Conservation (phyloP, 2,113 vertebrate genomes). For the Cepphus grylle region DNA sequence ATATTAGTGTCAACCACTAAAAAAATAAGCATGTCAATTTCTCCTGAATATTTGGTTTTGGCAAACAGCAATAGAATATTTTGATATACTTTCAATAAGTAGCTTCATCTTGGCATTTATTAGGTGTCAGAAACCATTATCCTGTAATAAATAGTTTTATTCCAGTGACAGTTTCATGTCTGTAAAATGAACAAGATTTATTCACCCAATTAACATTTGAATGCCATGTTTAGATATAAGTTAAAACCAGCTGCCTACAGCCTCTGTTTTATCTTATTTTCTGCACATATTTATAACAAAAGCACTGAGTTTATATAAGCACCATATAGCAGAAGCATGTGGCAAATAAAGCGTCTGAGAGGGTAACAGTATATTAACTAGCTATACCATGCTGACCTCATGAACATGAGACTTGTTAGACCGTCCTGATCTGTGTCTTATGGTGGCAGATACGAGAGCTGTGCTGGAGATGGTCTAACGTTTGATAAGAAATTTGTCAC, state of each 20-base stretch:
- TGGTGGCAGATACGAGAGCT: background rate
- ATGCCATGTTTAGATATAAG: conserved; percentile 73
- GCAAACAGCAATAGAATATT: conserved; percentile 68
- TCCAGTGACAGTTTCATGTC: conserved; percentile 74
- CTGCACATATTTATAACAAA: conserved; percentile 48
- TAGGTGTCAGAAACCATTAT: conserved; percentile 70
- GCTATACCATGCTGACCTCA: background rate
- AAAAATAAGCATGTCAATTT: conserved; percentile 55
- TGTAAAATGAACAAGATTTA: conserved; percentile 78
- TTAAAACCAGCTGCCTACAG: conserved; percentile 69
- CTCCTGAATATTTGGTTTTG: conserved; percentile 65
- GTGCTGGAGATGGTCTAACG: background rate
- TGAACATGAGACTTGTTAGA: background rate
- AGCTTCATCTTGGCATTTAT: conserved; percentile 75
- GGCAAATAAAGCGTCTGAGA: background rate
- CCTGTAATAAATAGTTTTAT: conserved; percentile 72
- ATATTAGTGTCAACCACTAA: conserved; percentile 3
- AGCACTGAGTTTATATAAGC: conserved; percentile 11
- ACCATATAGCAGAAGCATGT: background rate
- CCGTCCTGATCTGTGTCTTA: background rate
- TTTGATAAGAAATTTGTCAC: background rate
- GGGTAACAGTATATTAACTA: background rate
- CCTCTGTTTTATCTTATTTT: conserved; percentile 59
- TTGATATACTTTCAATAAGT: conserved; percentile 67
- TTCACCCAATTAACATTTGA: conserved; percentile 79